These are phyloP conservation scores for Lytechinus variegatus DNA, from an alignment of 35 echinoderm and acorn worm genomes.

Conservation along the genomic window DNA sequence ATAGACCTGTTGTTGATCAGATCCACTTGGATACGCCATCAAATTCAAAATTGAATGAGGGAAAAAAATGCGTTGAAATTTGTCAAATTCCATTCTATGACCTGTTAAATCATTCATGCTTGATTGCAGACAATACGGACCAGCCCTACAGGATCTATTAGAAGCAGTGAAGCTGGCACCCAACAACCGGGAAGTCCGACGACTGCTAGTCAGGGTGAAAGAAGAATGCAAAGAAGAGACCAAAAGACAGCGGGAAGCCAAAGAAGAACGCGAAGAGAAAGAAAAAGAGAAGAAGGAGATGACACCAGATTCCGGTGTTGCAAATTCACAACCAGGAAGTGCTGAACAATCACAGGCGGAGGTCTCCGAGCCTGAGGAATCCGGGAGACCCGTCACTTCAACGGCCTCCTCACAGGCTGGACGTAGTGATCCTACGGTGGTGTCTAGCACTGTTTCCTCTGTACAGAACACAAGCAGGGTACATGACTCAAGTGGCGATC, in stretches of 20 bases:
- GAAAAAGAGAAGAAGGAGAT: constrained; percentile 63
- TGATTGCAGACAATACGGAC: constrained; percentile 89
- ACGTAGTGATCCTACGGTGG: not conserved
- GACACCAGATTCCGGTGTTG: constrained; percentile 73
- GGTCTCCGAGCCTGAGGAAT: constrained; percentile 67
- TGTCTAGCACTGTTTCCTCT: constrained; percentile 6
- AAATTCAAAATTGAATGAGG: not conserved
- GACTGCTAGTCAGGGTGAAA: constrained; percentile 90
- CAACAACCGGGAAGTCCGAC: constrained; percentile 88
- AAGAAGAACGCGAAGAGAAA: constrained; percentile 47
- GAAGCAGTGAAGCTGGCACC: constrained; percentile 96
- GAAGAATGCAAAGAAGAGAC: constrained; percentile 99
- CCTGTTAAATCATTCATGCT: not conserved
- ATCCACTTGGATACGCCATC: not conserved
- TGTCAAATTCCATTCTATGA: not conserved
- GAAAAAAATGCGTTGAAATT: not conserved
- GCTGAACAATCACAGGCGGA: constrained; percentile 76
- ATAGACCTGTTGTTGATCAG: not conserved
- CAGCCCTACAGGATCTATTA: constrained; percentile 90
- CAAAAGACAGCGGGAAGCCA: constrained; percentile 78
- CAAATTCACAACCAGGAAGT: constrained; percentile 80
- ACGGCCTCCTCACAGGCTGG: constrained; percentile 37
- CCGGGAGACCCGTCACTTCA: constrained; percentile 39
- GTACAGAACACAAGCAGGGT: constrained; percentile 49
- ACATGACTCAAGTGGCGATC: constrained; percentile 53